Base-by-base conservation (phyloP, 2,797 vertebrate species). In the Sylvia borin region DNA sequence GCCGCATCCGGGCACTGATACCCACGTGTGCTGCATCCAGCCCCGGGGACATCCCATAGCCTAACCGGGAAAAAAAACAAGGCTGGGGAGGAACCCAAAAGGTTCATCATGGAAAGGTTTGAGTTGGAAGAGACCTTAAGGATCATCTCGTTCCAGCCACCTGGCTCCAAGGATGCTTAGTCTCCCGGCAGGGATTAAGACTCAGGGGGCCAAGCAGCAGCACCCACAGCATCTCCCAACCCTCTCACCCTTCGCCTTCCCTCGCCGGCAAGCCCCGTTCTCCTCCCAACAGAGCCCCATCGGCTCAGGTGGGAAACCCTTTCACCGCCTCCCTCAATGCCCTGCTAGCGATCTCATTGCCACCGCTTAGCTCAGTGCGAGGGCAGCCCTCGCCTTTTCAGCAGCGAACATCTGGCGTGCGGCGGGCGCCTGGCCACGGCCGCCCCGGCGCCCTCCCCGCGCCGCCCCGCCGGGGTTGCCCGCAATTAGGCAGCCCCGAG, bases 291-390 rank as follows among this genome's bases (percentile, higher is more conserved):
- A 51, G 45, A 92, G 85, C 83, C 80, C 88, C 92, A 96, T 97
- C 96, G 75, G 94, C 96, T 97, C 95, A 96, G 97, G 95, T 96
- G 95, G 96, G 93, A 93, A 92, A 90, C 60, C 94, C 96, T 97
- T 97, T 97, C 93, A 96, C 68, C 34, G 96, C 95, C 85, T 97
- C 85, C 92, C 93, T 96, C 96, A 97, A 93, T 96, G 94, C 94
- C 85, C 91, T 95, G 96, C 93, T 96, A 97, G 48, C 93, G 97
- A 97, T 97, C 96, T 97, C 91, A 98, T 97, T 97, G 94, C 96
- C 61, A 90, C 80, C 94, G 97, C 96, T 96, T 96, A 97, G 96
- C 96, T 97, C 97, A 96, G 97, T 96, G 96, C 96, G 90, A 94
- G 94, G 96, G 94, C 96, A 93, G 95, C 94, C 94, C 97, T 95